These are phyloP conservation scores for Oncorhynchus clarkii DNA, from an alignment of 2,113 vertebrate species.

Conservation along the genomic window DNA sequence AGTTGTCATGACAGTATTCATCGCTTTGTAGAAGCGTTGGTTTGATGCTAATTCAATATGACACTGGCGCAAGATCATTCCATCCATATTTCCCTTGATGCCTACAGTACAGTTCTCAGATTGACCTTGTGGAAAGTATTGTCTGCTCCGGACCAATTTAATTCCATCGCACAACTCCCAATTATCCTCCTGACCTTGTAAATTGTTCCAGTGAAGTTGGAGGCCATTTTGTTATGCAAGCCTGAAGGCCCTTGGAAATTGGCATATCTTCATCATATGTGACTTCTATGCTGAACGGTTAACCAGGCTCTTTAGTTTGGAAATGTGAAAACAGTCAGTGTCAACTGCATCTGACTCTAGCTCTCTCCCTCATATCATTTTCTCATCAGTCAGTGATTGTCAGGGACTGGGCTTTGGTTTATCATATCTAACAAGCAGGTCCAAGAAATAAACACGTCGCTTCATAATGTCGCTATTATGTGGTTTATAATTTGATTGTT, in stretches of 20 bases:
- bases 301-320: background rate
- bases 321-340: background rate
- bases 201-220: slow-evolving; percentile 1
- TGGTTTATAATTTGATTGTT: background rate
- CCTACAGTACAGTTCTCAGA: background rate
- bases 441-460: background rate
- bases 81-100: no score
- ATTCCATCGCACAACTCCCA: background rate
- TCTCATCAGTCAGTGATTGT: background rate
- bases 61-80: no score
- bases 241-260: background rate
- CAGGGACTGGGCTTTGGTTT: background rate
- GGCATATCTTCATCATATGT: background rate
- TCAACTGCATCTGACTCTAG: background rate
- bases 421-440: background rate
- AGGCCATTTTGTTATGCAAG: background rate
- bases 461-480: background rate
- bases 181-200: slow-evolving; percentile 2
- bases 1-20: no score
- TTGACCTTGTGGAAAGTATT: background rate
- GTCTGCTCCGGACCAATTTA: background rate
- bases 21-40: no score
- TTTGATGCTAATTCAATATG: no score
- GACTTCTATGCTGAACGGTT: background rate
- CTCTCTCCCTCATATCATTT: background rate